Base-by-base conservation (phyloP, 1,140 invertebrate genomes). In the Sinella curviseta region DNA sequence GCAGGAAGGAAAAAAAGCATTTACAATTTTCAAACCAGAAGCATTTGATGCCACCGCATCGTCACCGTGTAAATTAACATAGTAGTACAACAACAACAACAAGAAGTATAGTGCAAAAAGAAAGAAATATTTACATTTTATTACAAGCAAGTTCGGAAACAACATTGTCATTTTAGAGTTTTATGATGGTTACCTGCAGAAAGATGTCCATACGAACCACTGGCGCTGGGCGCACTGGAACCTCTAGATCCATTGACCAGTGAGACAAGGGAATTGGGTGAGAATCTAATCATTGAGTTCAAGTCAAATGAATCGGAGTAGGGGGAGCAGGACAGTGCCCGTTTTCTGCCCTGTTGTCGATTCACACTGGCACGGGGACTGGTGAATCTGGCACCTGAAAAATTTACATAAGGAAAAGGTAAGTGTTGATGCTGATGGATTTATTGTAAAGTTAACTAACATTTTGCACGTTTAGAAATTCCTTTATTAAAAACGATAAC, bases 291-390 rank as follows among this genome's bases (percentile, higher is more conserved):
- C 89, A 98, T 94, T 74, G 95, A 96, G 84, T 95, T 95, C 84
- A 99, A 93, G 86, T 98, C 96, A 85, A 97, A 91, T 16, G 94
- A 94, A 86, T 98, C 96, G 0, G 95, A 96, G 84, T 97, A 97
- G 0, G 97, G 96, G 17, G 96, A 98, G 86, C 94, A 95, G 67
- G 96, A 97, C 0, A 97, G 89, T 0, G 96, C 95, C 67, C 97
- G 89, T 86, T 98, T 99, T 34, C 96, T 91, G 85, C 92, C 93
- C 33, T 92, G 91, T 60, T 92, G 92, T 17, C 39, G 28, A 78
- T 84, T 82, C 84, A 86, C 90, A 82, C 86, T 85, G 82, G 85
- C 91, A 85, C 87, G 89, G 82, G 92, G 91, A 85, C 91, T 92
- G 82, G 91, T 90, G 83, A 94, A 89, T 85, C 93, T 89, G 78